phyloP scores from a whole-genome alignment of 2,888 invertebrate genomes.

The Blastobasis lacticolella region DNA sequence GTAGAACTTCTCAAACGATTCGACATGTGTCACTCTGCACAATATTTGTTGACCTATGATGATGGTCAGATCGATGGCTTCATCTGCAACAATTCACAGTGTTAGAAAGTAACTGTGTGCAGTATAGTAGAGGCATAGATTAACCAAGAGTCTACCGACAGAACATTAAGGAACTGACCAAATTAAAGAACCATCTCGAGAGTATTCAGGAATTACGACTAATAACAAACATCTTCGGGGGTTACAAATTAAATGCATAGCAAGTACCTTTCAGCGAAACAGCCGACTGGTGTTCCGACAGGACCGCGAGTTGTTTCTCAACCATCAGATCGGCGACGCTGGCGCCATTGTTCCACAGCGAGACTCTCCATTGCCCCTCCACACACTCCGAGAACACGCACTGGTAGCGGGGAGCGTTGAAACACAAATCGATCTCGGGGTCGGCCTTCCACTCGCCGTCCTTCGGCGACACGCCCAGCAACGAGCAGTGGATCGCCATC shows the following conservation, averaged over 20 bases:
- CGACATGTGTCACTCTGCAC: conserved; percentile 57
- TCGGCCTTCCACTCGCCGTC: conserved; percentile 75
- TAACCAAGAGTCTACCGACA: neutral
- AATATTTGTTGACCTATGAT: conserved; percentile 61
- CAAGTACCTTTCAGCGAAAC: conserved; percentile 57
- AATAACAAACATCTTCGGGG: too few relatives aligned
- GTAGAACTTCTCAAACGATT: conserved; percentile 51
- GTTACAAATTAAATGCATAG: too few relatives aligned
- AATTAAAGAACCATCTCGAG: too few relatives aligned
- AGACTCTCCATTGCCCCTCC: conserved; percentile 64
- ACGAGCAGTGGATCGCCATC: conserved; percentile 80
- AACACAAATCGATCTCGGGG: conserved; percentile 72
- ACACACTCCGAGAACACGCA: conserved; percentile 70
- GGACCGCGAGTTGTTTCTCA: conserved; percentile 59
- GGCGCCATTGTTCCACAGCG: conserved; percentile 57
- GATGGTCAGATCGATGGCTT: conserved; percentile 62
- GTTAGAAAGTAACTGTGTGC: too few relatives aligned
- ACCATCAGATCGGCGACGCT: conserved; percentile 66
- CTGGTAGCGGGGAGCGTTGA: conserved; percentile 74
- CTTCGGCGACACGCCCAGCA: conserved; percentile 75
- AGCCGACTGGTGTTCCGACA: conserved; percentile 47
- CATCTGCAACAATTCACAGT: conserved; percentile 38
- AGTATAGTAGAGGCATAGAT: neutral
- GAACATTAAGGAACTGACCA: neutral
- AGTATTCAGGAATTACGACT: too few relatives aligned